These are phyloP conservation scores for Valencia hispanica DNA, from an alignment of 2,797 vertebrate genomes.

Conservation along the genomic window DNA sequence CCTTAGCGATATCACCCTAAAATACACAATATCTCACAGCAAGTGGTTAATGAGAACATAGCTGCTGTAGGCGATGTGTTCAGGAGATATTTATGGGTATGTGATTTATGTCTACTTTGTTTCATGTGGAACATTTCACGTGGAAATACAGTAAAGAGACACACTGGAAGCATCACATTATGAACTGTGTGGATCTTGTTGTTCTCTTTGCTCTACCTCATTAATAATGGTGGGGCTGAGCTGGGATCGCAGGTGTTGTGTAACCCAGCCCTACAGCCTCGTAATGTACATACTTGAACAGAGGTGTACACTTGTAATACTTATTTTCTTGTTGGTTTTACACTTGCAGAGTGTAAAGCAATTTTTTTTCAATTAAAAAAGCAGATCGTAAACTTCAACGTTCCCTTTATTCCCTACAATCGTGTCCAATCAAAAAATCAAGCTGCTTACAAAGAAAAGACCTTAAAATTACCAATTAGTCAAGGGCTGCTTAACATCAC, in stretches of 20 bases:
- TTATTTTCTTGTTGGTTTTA: neutral
- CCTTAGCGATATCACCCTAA: neutral
- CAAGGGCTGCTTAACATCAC: neutral
- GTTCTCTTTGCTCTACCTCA: constrained; percentile 30
- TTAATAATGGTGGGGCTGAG: constrained; percentile 47
- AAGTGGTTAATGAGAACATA: constrained; percentile 13
- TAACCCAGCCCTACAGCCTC: constrained; percentile 9
- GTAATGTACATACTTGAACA: constrained; percentile 8
- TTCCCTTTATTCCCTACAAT: neutral
- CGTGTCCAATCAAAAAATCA: neutral
- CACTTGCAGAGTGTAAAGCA: neutral
- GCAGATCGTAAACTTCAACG: neutral
- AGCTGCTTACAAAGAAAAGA: neutral
- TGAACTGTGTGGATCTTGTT: constrained; percentile 30
- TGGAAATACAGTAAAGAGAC: constrained; percentile 32
- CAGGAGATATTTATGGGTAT: constrained; percentile 21
- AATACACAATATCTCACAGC: constrained; percentile 2
- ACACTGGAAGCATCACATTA: constrained; percentile 21
- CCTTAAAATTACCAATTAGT: neutral
- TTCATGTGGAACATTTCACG: constrained; percentile 23
- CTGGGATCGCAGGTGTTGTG: constrained; percentile 31
- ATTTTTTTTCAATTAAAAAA: too few relatives aligned
- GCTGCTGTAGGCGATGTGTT: constrained; percentile 10
- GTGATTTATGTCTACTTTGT: constrained; percentile 17
- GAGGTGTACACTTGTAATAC: neutral